Evolutionary conservation across 2,797 vertebrate species (phyloP).

Genomic region (Anomalospiza imberbis): DNA sequence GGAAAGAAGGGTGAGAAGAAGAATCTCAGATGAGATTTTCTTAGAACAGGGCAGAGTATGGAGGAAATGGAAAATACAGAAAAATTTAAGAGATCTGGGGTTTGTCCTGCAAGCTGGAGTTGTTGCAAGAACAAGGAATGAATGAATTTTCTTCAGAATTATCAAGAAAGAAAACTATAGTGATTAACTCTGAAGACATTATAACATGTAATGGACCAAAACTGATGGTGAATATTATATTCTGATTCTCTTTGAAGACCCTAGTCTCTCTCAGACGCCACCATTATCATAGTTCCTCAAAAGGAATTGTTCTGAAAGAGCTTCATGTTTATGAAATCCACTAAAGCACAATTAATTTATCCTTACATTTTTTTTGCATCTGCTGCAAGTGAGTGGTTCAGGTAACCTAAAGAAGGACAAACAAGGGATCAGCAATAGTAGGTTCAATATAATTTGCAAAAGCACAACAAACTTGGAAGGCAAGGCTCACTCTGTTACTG

Average conservation of each 20-base stretch:
- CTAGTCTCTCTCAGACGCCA: neutral
- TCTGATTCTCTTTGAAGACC: slow-evolving; percentile 10
- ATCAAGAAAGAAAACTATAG: neutral
- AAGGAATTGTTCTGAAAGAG: neutral
- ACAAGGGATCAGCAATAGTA: neutral
- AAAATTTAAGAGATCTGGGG: neutral
- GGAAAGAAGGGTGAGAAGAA: neutral
- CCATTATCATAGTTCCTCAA: neutral
- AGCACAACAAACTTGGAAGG: neutral
- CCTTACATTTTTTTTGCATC: neutral
- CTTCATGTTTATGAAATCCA: neutral
- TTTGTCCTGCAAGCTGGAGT: neutral
- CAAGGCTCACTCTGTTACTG: neutral
- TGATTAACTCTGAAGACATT: neutral
- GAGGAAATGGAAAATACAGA: neutral
- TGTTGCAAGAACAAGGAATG: neutral
- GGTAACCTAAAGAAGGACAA: neutral
- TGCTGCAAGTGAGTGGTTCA: neutral
- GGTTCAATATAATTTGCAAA: neutral
- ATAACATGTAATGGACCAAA: slow-evolving; percentile 33
- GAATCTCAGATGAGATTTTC: neutral
- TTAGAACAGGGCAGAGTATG: neutral
- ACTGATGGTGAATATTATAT: slow-evolving; percentile 14
- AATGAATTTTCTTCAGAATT: neutral
- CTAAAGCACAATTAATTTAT: neutral